Base-by-base conservation (phyloP, 1,140 invertebrate genomes). In the Drosophila sp. region DNA sequence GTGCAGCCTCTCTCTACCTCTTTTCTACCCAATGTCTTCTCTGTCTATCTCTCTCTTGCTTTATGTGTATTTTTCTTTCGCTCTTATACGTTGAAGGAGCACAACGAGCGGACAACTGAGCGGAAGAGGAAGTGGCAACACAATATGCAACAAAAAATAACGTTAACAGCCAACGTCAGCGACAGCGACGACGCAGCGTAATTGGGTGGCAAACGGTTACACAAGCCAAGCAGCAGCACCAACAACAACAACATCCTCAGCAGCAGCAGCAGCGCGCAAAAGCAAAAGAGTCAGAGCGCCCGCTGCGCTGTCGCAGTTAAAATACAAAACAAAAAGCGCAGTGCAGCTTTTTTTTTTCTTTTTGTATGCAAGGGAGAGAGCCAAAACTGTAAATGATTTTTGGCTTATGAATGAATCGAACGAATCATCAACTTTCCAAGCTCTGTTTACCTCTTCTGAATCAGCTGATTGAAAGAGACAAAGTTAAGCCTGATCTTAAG, bases 91-190 rank as follows among this genome's bases (percentile, higher is more conserved):
- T 38, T 40, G 35, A 38, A 61, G 60, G 60, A 61, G 44, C 50
- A 41, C 29, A 32, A n/a, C 33, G 44, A 27, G 7, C 8, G 44
- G 63, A 66, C 68, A 67, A 68, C 70, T 70, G 68, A 87, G 73
- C 84, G 84, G 84, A 87, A 87, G 84, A 87, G 84, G 84, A 87
- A 87, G 84, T 87, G 70, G 84, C 89, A 87, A 87, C 66, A 84
- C 84, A 87, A 80, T 87, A 77, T 89, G 84, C 84, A 89, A 82
- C 79, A 76, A 75, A 70, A 29, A 30, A 23, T 32, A 27, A 60
- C 27, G 10, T 17, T 41, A 17, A 23, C 63, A 33, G 29, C 35
- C 27, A 57, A 50, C n/a, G 56, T 58, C 77, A 63, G 55, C 78
- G 78, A 77, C 68, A 74, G 78, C 81, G 71, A 58, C 81, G 81